Conservation (phyloP, 1,140 invertebrate genomes). For the Gonioctena quinquepunctata region DNA sequence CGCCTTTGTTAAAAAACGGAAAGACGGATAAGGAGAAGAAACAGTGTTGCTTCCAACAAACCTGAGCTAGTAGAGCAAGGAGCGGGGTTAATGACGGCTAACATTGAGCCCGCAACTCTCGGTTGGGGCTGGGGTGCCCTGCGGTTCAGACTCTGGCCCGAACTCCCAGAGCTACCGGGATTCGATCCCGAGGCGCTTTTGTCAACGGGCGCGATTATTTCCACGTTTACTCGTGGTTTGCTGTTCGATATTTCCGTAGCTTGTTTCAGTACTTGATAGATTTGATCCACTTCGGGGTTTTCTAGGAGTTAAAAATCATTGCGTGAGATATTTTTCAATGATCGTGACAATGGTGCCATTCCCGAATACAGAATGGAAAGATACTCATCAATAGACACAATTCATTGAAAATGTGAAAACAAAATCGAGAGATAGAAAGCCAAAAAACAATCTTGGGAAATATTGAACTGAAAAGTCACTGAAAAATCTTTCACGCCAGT, state of each 20-base stretch:
- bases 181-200: conserved; percentile 56
- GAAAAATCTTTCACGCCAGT: too few species aligned
- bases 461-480: too few species aligned
- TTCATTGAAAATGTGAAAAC: too few species aligned
- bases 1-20: too few species aligned
- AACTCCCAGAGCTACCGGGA: conserved; percentile 58
- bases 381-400: too few species aligned
- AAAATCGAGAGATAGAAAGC: too few species aligned
- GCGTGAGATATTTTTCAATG: background rate
- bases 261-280: conserved; percentile 91
- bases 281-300: conserved; percentile 69
- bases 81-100: conserved; percentile 60
- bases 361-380: too few species aligned
- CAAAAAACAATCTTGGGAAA: too few species aligned
- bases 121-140: conserved; percentile 27
- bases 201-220: conserved; percentile 40
- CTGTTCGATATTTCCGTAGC: conserved; percentile 77
- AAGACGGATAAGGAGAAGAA: background rate
- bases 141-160: conserved; percentile 58
- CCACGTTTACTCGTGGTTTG: conserved; percentile 58
- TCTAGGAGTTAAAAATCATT: conserved; percentile 12
- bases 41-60: conserved; percentile 37
- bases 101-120: conserved; percentile 55
- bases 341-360: too few species aligned
- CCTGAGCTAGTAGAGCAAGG: conserved; percentile 63